phyloP scores from a whole-genome alignment of 2,888 invertebrate genomes.

The Scaptomyza polygonia region DNA sequence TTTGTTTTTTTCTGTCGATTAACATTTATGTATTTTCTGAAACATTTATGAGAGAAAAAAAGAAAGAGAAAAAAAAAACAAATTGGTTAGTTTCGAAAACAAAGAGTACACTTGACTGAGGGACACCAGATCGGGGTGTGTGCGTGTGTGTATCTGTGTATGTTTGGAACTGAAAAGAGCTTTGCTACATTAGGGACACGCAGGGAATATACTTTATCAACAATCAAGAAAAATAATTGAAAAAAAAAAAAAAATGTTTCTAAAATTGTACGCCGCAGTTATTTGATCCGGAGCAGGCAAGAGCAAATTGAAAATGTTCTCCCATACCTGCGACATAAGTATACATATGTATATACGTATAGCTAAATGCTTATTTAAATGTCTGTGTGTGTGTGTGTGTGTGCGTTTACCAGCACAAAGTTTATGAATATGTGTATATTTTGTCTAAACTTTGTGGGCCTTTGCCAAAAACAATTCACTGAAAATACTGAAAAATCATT shows the following conservation, averaged over 20 bases:
- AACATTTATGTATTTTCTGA: conserved; percentile 75
- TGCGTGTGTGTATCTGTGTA: conserved; percentile 27
- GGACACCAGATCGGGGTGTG: conserved; percentile 33
- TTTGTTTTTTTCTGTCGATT: conserved; percentile 57
- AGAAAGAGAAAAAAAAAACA: conserved; percentile 66
- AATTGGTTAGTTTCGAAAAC: conserved; percentile 74
- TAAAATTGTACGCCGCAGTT: conserved; percentile 64
- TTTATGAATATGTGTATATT: conserved; percentile 63
- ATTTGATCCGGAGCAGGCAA: conserved; percentile 69
- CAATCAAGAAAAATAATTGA: conserved; percentile 10
- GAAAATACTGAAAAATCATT: conserved; percentile 54
- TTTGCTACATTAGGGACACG: conserved; percentile 20
- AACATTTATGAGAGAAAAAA: conserved; percentile 73
- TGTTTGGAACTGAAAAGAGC: conserved; percentile 35
- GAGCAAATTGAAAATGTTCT: conserved; percentile 52
- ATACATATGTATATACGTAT: conserved; percentile 16
- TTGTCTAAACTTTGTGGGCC: conserved; percentile 61
- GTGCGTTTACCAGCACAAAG: conserved; percentile 33
- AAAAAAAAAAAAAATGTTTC: conserved; percentile 33
- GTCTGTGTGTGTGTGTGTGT: conserved; percentile 15
- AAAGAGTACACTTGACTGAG: conserved; percentile 54
- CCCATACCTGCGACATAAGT: conserved; percentile 43
- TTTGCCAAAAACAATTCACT: conserved; percentile 72
- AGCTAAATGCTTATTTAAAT: no score
- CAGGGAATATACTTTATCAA: conserved; percentile 29